These are phyloP conservation scores for Nephrotoma flavescens DNA, from an alignment of 2,888 invertebrate species.

Conservation along the genomic window DNA sequence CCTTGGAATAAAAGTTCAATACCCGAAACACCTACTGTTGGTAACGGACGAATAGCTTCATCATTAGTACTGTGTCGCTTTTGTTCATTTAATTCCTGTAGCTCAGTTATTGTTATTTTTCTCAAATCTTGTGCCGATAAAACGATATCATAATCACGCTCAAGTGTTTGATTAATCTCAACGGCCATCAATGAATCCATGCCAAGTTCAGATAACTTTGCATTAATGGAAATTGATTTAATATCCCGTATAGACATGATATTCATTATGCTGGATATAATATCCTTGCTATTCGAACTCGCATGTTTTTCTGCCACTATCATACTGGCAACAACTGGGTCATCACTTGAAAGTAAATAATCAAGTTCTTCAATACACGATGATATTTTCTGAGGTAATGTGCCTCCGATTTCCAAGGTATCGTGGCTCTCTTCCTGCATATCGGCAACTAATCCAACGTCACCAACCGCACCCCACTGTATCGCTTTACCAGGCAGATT, in stretches of 20 bases:
- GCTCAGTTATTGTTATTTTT: constrained; percentile 49
- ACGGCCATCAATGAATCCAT: constrained; percentile 97
- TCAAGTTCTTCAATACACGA: constrained; percentile 67
- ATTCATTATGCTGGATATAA: constrained; percentile 57
- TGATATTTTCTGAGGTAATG: constrained; percentile 69
- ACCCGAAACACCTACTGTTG: constrained; percentile 29
- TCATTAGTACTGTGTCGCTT: constrained; percentile 19
- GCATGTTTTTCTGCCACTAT: constrained; percentile 70
- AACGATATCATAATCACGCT: constrained; percentile 76
- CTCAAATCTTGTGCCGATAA: constrained; percentile 77
- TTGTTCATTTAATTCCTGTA: constrained; percentile 20
- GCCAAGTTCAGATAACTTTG: constrained; percentile 76
- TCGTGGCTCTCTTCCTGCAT: constrained; percentile 54
- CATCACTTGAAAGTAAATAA: constrained; percentile 53
- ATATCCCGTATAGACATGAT: constrained; percentile 52
- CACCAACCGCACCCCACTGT: constrained; percentile 89
- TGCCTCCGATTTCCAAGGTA: constrained; percentile 53
- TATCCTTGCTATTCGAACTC: constrained; percentile 40
- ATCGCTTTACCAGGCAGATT: constrained; percentile 69
- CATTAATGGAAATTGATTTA: constrained; percentile 52
- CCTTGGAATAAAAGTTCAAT: constrained; percentile 43
- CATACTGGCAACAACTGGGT: constrained; percentile 62
- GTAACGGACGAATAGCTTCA: constrained; percentile 19
- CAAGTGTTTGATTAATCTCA: constrained; percentile 85
- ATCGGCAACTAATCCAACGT: constrained; percentile 69